Conservation (phyloP, 2,797 vertebrate genomes). For the Lateolabrax maculatus region DNA sequence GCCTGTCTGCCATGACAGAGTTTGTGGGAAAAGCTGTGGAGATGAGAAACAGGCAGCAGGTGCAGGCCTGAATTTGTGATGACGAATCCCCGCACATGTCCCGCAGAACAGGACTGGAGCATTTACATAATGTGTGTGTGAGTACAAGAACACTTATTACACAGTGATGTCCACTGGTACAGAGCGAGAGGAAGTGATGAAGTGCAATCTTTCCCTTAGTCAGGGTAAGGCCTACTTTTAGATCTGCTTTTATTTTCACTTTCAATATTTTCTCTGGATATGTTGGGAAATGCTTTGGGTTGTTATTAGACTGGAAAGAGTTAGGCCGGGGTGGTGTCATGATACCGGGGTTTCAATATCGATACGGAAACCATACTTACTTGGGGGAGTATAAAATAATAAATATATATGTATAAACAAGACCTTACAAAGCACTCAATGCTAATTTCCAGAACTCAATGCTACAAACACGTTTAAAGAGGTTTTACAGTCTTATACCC, state of each 20-base stretch:
- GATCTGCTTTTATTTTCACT: not conserved
- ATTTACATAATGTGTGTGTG: constrained; percentile 53
- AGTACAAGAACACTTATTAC: not conserved
- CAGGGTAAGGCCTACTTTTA: not conserved
- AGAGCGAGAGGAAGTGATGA: not conserved
- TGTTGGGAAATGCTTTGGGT: not conserved
- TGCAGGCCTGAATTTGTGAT: constrained; percentile 48
- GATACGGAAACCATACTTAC: no score
- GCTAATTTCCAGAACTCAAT: not conserved
- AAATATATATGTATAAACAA: no score
- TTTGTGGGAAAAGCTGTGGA: constrained; percentile 11
- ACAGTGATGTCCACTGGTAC: not conserved
- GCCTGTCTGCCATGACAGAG: not conserved
- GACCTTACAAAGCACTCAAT: not conserved
- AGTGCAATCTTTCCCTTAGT: not conserved
- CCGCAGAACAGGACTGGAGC: constrained; percentile 32
- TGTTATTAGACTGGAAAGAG: no score
- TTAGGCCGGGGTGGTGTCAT: no score
- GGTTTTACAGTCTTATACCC: not conserved
- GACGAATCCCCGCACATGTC: constrained; percentile 38
- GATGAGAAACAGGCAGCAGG: constrained; percentile 56
- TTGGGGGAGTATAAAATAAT: no score
- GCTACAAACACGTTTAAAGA: not conserved
- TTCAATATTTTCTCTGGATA: not conserved
- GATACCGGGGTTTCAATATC: not conserved